Percentiles rank a stretch among this genome's conserved stretches.
Conservation (phyloP, 2,888 invertebrate genomes). For the Cephus pygmeus region DNA sequence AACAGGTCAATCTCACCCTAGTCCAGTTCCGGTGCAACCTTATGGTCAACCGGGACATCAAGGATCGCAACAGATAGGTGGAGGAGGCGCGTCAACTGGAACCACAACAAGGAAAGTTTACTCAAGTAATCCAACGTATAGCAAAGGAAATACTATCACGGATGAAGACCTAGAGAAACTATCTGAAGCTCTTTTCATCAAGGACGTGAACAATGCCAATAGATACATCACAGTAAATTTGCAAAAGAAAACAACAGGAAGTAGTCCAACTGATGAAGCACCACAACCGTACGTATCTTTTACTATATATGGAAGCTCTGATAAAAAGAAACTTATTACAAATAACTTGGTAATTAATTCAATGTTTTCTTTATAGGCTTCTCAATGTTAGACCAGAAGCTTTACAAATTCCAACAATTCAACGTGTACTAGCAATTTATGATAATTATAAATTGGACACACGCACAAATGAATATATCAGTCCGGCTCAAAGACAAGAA, state of each 20-base stretch:
- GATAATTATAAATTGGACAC: slow-evolving; percentile 88
- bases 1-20: slow-evolving; percentile 25
- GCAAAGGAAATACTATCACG: slow-evolving; percentile 66
- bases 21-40: slow-evolving; percentile 27
- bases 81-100: slow-evolving; percentile 21
- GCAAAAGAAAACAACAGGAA: slow-evolving; percentile 80
- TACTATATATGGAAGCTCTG: background rate
- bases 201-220: slow-evolving; percentile 81
- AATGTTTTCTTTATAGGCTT: slow-evolving; percentile 69
- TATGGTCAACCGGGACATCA: slow-evolving; percentile 22
- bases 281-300: slow-evolving; percentile 76
- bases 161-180: slow-evolving; percentile 76
- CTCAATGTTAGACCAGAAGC: slow-evolving; percentile 73
- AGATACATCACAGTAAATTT: slow-evolving; percentile 77
- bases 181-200: slow-evolving; percentile 77
- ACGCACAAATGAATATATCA: slow-evolving; percentile 80
- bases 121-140: slow-evolving; percentile 57
- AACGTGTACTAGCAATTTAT: slow-evolving; percentile 75
- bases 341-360: background rate
- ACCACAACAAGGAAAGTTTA: slow-evolving; percentile 32
- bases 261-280: slow-evolving; percentile 77
- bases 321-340: background rate
- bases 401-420: slow-evolving; percentile 78
- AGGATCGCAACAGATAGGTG: slow-evolving; percentile 11
- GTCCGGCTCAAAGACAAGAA: slow-evolving; percentile 68